Conservation (phyloP, 2,797 vertebrate genomes). For the Premnoplex brunnescens region DNA sequence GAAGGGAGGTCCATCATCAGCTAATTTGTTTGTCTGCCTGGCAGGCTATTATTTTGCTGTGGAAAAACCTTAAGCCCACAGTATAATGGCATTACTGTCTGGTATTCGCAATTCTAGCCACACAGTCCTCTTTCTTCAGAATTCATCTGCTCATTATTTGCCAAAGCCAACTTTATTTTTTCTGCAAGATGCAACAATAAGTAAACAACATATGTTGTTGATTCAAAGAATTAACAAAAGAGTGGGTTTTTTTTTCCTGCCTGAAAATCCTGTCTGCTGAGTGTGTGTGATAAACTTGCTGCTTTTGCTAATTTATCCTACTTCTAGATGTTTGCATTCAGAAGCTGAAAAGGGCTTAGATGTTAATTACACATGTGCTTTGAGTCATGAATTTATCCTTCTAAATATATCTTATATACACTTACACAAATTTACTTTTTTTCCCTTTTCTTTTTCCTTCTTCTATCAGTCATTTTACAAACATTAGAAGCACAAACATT, state of each 20-base stretch:
- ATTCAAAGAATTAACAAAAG: conserved; percentile 52
- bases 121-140: conserved; percentile 34
- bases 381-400: background rate
- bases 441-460: background rate
- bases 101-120: conserved; percentile 42
- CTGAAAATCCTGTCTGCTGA: background rate
- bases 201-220: conserved; percentile 65
- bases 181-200: conserved; percentile 56
- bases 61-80: conserved; percentile 62
- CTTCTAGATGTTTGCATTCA: conserved; percentile 34
- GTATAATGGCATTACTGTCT: conserved; percentile 52
- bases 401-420: background rate
- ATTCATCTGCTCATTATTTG: conserved; percentile 63
- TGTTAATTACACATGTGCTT: background rate
- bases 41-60: conserved; percentile 54
- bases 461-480: background rate
- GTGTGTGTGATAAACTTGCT: background rate
- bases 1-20: conserved; percentile 53
- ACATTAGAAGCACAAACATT: background rate
- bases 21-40: conserved; percentile 61
- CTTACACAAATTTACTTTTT: background rate
- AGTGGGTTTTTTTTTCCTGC: background rate
- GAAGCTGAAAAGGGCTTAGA: conserved; percentile 29
- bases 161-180: conserved; percentile 60
- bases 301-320: conserved; percentile 18